phyloP scores from a whole-genome alignment of 1,140 invertebrate species.

The Rhopalosiphum padi region DNA sequence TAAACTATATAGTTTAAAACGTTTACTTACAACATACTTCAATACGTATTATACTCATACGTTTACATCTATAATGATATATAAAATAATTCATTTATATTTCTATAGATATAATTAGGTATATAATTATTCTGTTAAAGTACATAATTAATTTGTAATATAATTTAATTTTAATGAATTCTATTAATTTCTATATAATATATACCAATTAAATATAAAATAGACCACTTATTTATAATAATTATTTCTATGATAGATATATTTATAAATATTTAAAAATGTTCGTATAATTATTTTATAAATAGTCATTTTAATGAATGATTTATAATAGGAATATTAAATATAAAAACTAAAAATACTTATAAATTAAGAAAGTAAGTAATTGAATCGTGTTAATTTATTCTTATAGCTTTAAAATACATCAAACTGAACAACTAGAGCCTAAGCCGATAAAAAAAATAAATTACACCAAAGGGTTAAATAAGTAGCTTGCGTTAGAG shows the following conservation, averaged over 20 bases:
- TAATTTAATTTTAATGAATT: neutral
- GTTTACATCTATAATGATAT: neutral
- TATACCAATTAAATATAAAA: neutral
- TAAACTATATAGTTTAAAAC: neutral
- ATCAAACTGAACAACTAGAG: neutral
- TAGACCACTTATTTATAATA: too few species aligned
- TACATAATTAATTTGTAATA: neutral
- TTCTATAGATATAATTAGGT: neutral
- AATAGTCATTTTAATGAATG: neutral
- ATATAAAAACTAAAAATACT: neutral
- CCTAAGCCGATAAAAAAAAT: neutral
- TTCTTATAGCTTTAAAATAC: neutral
- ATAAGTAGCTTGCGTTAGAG: neutral
- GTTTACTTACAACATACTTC: neutral
- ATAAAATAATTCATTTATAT: neutral
- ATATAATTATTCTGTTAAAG: neutral
- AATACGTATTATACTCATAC: neutral
- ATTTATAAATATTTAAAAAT: neutral
- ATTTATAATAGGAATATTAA: neutral
- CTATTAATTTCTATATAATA: neutral
- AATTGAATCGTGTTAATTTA: neutral
- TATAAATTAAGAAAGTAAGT: neutral
- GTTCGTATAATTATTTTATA: neutral
- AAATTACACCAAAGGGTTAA: neutral
- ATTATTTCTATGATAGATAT: too few species aligned